A percentile compares a stretch with the other conserved stretches of the same genome.
Conservation (phyloP, 1,140 invertebrate genomes). For the Lordiphosa mommai region DNA sequence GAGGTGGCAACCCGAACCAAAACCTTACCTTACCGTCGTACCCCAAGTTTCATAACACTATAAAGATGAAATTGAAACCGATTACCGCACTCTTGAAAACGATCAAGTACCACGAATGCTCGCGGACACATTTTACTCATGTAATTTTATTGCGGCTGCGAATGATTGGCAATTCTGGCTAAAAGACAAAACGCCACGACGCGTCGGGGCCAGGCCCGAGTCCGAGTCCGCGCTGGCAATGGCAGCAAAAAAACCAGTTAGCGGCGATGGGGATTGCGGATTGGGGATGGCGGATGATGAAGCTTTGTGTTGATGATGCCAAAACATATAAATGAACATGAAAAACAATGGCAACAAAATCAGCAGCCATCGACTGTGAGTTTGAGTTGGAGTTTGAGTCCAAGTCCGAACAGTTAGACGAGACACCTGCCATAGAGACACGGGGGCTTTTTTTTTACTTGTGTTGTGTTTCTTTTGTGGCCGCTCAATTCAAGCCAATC, state of each 20-base stretch:
- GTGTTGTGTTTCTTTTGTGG: neutral
- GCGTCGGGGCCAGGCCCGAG: slow-evolving; percentile 5
- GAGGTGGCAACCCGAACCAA: slow-evolving; percentile 18
- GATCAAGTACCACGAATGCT: slow-evolving; percentile 75
- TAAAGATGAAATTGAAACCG: slow-evolving; percentile 79
- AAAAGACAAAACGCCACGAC: slow-evolving; percentile 60
- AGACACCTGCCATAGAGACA: slow-evolving; percentile 52
- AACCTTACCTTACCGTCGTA: slow-evolving; percentile 20
- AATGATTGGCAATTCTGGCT: slow-evolving; percentile 76
- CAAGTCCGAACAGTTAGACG: slow-evolving; percentile 54
- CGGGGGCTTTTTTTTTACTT: slow-evolving; percentile 2
- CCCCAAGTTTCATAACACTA: slow-evolving; percentile 68
- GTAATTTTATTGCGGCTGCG: slow-evolving; percentile 75
- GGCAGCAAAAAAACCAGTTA: slow-evolving; percentile 59
- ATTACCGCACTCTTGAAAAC: slow-evolving; percentile 78
- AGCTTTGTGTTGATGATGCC: slow-evolving; percentile 34
- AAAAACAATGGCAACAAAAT: slow-evolving; percentile 55
- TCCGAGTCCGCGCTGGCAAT: neutral
- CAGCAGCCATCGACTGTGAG: slow-evolving; percentile 14
- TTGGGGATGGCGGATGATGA: slow-evolving; percentile 14
- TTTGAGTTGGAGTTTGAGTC: slow-evolving; percentile 6
- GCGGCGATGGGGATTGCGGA: slow-evolving; percentile 10
- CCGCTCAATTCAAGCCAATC: slow-evolving; percentile 30
- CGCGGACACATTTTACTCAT: slow-evolving; percentile 77
- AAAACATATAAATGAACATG: slow-evolving; percentile 22